These are phyloP conservation scores for Drosophila rellima DNA, from an alignment of 2,888 invertebrate species.

Conservation along the genomic window DNA sequence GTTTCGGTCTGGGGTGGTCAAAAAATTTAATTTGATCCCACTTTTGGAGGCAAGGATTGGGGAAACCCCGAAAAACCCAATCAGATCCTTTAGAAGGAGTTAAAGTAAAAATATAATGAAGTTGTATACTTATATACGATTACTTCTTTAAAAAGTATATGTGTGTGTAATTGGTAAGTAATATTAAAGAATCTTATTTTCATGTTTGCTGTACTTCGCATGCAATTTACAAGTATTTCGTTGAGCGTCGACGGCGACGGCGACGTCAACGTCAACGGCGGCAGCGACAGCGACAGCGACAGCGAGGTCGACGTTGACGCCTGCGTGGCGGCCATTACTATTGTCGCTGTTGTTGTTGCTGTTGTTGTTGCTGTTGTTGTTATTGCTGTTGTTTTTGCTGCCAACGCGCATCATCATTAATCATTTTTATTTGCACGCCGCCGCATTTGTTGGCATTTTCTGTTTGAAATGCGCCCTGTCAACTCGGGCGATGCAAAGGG, in stretches of 20 bases:
- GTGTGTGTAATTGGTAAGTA: background rate
- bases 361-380: constrained; percentile 32
- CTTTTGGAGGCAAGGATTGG: too few relatives aligned
- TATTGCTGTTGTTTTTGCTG: constrained; percentile 54
- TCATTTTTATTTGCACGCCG: constrained; percentile 83
- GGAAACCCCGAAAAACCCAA: too few relatives aligned
- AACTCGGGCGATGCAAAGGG: constrained; percentile 8
- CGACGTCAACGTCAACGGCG: constrained; percentile 25
- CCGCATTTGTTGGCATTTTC: constrained; percentile 80
- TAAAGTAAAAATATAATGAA: too few relatives aligned
- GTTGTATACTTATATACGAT: too few relatives aligned
- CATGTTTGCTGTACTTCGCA: constrained; percentile 18
- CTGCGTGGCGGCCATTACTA: constrained; percentile 74
- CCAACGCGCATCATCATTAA: constrained; percentile 81
- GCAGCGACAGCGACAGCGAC: constrained; percentile 24
- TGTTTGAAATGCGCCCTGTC: constrained; percentile 71
- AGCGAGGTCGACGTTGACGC: constrained; percentile 60
- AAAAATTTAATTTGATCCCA: too few relatives aligned
- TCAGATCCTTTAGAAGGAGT: too few relatives aligned
- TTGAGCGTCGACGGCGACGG: constrained; percentile 19
- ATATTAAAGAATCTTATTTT: constrained; percentile 15
- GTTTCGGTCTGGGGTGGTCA: too few relatives aligned
- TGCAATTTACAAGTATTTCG: constrained; percentile 47
- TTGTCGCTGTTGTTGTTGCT: constrained; percentile 15
- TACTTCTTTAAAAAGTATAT: too few relatives aligned